Conservation (phyloP, 2,797 vertebrate genomes). For the Liasis olivaceus region DNA sequence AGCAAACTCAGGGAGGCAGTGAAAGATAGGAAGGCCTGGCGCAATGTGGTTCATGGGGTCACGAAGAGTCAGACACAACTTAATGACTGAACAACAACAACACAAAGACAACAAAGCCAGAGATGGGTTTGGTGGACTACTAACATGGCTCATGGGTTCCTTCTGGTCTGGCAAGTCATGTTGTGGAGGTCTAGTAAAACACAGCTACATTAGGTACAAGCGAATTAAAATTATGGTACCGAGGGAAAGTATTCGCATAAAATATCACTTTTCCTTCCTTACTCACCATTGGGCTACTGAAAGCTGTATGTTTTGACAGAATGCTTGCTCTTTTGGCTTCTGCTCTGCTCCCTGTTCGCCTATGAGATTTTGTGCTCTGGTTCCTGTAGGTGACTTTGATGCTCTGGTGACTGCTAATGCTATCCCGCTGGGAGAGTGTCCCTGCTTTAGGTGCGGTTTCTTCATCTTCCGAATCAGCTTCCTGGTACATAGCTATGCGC, state of each 20-base stretch:
- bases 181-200: neutral
- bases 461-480: constrained; percentile 93
- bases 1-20: too few species aligned
- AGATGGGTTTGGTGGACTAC: neutral
- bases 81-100: too few species aligned
- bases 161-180: neutral
- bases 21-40: too few species aligned
- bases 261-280: neutral
- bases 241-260: neutral
- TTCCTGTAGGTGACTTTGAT: constrained; percentile 82
- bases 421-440: constrained; percentile 83
- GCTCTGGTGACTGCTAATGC: constrained; percentile 87
- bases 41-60: too few species aligned
- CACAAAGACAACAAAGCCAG: neutral
- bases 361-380: constrained; percentile 91
- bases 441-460: constrained; percentile 80
- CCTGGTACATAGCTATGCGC: constrained; percentile 94
- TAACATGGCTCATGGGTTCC: neutral
- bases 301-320: constrained; percentile 93
- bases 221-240: neutral
- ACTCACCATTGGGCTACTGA: constrained; percentile 97
- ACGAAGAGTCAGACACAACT: too few species aligned
- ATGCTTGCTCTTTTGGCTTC: constrained; percentile 93
- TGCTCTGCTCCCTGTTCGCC: constrained; percentile 87
- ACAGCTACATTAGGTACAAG: neutral